Conservation (phyloP, 2,888 invertebrate species). For the Nephrotoma guestfalica region DNA sequence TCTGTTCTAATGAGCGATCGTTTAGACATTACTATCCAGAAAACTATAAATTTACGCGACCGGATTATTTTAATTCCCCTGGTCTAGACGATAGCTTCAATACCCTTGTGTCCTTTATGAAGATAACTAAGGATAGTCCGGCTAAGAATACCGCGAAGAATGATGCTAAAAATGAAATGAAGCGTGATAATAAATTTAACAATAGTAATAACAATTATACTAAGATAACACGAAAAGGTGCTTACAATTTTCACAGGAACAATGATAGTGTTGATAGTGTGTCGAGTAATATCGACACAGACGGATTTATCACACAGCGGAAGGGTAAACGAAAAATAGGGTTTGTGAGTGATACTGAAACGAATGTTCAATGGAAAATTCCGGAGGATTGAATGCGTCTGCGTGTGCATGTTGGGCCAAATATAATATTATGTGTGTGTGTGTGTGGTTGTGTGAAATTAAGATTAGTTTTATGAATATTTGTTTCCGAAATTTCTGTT, state of each 20-base stretch:
- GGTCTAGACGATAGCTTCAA: constrained; percentile 6
- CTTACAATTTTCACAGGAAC: constrained; percentile 5
- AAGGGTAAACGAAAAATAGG: background rate
- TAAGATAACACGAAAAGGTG: constrained; percentile 2
- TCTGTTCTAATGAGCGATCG: constrained; percentile 28
- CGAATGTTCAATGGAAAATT: background rate
- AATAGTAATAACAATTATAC: background rate
- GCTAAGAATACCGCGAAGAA: background rate
- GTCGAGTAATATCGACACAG: background rate
- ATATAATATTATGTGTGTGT: background rate
- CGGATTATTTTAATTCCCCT: constrained; percentile 24
- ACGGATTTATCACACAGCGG: background rate
- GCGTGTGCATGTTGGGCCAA: background rate
- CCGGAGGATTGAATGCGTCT: background rate
- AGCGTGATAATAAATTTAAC: background rate
- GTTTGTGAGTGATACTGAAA: background rate
- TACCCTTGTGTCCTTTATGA: background rate
- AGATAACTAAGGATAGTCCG: constrained; percentile 3
- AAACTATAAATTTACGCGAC: constrained; percentile 27
- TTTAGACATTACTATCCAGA: constrained; percentile 28
- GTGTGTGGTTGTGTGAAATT: background rate
- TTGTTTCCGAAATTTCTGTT: background rate
- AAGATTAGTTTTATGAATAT: background rate
- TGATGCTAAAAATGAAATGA: background rate
- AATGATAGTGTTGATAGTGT: background rate